Percentiles rank a stretch among this genome's conserved stretches.
phyloP scores from a whole-genome alignment of 2,113 vertebrate species.

The Petromus typicus region DNA sequence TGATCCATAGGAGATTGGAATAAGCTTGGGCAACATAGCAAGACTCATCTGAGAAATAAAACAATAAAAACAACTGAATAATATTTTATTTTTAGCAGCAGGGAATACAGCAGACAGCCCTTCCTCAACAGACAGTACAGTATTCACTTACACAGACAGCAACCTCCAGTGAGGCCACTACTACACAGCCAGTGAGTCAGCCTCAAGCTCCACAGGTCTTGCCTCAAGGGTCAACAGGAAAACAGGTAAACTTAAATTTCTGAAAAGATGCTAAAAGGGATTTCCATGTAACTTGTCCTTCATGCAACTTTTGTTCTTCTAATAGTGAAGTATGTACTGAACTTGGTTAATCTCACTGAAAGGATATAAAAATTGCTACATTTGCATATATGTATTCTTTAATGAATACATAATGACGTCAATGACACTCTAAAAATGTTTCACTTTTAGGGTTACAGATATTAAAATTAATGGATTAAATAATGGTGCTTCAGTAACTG shows the following conservation, averaged over 20 bases:
- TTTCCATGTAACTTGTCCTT: constrained; percentile 50
- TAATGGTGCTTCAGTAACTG: constrained; percentile 3
- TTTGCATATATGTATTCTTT: neutral
- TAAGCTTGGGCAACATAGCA: neutral
- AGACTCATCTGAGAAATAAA: neutral
- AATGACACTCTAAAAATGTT: constrained; percentile 25
- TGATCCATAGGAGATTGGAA: neutral
- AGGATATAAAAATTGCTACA: neutral
- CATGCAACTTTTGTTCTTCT: constrained; percentile 54
- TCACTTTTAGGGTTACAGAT: neutral
- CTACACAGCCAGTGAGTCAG: constrained; percentile 84
- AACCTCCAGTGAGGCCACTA: constrained; percentile 80
- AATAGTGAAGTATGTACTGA: constrained; percentile 39
- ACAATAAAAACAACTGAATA: constrained; percentile 22
- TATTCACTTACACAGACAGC: constrained; percentile 86
- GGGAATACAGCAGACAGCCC: constrained; percentile 83
- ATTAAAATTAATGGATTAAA: constrained; percentile 1
- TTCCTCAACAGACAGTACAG: constrained; percentile 85
- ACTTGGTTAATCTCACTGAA: constrained; percentile 19
- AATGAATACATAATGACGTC: neutral
- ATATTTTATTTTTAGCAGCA: constrained; percentile 76
- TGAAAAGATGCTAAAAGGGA: neutral
- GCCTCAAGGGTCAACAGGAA: constrained; percentile 86
- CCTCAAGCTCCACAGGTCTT: constrained; percentile 83
- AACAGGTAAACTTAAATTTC: constrained; percentile 86